Percentiles rank a stretch among this genome's conserved stretches.
Evolutionary conservation across 2,888 invertebrate genomes (phyloP).

Genomic region (Callosobruchus maculatus): DNA sequence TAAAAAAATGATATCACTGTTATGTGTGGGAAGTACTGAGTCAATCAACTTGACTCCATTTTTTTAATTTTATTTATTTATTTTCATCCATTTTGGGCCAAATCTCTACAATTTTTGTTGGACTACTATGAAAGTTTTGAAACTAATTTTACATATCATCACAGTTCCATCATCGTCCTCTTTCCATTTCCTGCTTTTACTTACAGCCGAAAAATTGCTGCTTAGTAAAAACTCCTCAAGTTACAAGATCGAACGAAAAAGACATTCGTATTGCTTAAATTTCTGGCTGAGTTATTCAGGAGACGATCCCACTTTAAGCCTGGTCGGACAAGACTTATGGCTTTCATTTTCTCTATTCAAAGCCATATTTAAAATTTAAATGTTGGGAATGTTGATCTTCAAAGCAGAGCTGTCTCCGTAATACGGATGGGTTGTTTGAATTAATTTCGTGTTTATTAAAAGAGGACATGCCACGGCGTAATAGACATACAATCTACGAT

Average conservation of each 20-base stretch:
- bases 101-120: too few species aligned
- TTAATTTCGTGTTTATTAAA: background rate
- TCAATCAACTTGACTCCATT: too few species aligned
- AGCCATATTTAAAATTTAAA: background rate
- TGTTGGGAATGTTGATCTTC: background rate
- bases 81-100: too few species aligned
- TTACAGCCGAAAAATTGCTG: background rate
- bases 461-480: background rate
- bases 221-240: background rate
- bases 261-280: background rate
- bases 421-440: background rate
- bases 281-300: background rate
- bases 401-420: background rate
- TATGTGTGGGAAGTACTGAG: too few species aligned
- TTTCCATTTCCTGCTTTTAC: background rate
- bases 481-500: background rate
- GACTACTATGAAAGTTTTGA: too few species aligned
- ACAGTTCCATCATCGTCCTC: too few species aligned
- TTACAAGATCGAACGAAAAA: background rate
- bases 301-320: background rate
- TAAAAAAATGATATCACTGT: too few species aligned
- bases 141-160: too few species aligned
- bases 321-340: background rate
- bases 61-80: too few species aligned
- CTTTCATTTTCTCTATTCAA: background rate